A percentile compares a stretch with the other conserved stretches of the same genome.
phyloP scores from a whole-genome alignment of 2,888 invertebrate species.

The Villa cingulata region DNA sequence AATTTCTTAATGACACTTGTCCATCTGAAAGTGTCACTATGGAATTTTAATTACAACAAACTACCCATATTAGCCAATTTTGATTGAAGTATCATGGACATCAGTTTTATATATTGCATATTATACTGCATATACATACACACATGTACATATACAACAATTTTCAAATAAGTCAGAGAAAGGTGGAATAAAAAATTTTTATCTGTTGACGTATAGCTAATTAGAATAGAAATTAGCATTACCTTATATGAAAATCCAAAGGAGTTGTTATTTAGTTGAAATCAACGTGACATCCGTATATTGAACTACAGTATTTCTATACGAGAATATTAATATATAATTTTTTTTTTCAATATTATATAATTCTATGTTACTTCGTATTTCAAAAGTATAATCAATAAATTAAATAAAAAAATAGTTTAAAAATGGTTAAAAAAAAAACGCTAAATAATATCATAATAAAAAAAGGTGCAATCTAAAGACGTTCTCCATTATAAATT shows the following conservation, averaged over 20 bases:
- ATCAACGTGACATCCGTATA: background rate
- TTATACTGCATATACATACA: background rate
- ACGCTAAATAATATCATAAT: no score
- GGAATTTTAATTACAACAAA: background rate
- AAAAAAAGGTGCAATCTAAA: no score
- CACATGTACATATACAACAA: background rate
- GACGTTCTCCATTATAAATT: no score
- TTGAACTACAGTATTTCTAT: no score
- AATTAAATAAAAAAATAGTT: no score
- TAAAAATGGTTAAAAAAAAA: no score
- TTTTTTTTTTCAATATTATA: no score
- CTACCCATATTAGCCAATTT: background rate
- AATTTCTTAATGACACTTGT: background rate
- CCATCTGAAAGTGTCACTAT: background rate
- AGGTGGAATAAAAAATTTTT: no score
- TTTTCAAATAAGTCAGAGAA: background rate
- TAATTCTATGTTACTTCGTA: no score
- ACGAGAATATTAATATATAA: no score
- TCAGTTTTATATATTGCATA: no score
- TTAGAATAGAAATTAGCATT: constrained; percentile 9
- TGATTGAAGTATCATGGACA: background rate
- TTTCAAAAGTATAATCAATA: no score
- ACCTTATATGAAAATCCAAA: constrained; percentile 2
- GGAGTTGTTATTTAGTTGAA: constrained; percentile 2
- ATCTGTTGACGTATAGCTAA: constrained; percentile 3